Evolutionary conservation across 1,140 invertebrate species (phyloP).

Genomic region (Cydia amplana): DNA sequence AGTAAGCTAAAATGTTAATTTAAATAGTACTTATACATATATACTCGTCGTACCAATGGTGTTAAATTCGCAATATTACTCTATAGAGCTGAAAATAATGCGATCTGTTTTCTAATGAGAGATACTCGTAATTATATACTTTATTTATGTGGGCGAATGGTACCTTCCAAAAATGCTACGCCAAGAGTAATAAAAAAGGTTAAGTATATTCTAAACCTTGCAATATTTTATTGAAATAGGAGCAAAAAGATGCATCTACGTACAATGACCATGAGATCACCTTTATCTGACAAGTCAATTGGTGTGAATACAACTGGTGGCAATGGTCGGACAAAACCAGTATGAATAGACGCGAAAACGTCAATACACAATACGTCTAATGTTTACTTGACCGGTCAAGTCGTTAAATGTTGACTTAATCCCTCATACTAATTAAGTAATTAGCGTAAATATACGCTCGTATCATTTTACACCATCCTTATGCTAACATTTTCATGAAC

Average conservation of each 20-base stretch:
- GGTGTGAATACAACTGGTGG: background rate
- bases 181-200: background rate
- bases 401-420: background rate
- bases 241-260: background rate
- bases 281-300: background rate
- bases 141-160: background rate
- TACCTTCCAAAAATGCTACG: background rate
- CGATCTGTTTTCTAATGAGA: background rate
- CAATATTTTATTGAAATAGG: background rate
- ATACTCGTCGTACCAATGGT: no score
- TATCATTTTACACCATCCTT: background rate
- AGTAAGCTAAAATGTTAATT: no score
- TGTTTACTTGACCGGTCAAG: background rate
- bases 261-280: background rate
- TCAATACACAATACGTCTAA: background rate
- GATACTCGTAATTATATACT: no score
- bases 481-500: slow-evolving; percentile 24
- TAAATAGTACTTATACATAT: no score
- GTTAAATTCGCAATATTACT: no score
- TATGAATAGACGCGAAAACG: background rate
- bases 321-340: background rate
- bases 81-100: no score
- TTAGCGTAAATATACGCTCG: background rate
- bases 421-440: slow-evolving; percentile 6
- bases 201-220: background rate